phyloP scores from a whole-genome alignment of 2,888 invertebrate genomes.

The Dorcus hopei region DNA sequence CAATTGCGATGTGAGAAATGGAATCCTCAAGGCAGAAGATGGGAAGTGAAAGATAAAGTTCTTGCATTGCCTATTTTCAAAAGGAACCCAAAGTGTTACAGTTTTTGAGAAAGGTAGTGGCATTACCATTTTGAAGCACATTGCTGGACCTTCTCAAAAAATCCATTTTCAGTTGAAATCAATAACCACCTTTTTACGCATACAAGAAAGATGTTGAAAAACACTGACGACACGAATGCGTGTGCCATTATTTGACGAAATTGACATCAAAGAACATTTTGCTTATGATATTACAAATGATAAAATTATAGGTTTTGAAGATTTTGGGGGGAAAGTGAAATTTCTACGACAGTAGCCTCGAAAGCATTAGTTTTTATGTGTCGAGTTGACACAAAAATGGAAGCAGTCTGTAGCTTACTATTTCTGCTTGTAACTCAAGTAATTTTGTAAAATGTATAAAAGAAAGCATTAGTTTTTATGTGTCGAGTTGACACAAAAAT shows the following conservation, averaged over 20 bases:
- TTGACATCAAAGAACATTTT: slow-evolving; percentile 1
- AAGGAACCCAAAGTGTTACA: too few species aligned
- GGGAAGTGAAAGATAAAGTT: too few species aligned
- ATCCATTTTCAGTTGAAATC: slow-evolving; percentile 15
- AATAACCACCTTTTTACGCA: slow-evolving; percentile 20
- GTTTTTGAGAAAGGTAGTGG: too few species aligned
- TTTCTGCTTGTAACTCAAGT: too few species aligned
- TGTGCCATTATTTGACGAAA: slow-evolving; percentile 15
- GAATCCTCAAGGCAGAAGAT: too few species aligned
- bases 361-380: background rate
- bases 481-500: background rate
- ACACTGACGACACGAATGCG: slow-evolving; percentile 12
- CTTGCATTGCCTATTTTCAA: too few species aligned
- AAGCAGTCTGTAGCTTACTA: slow-evolving; percentile 2
- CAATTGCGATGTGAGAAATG: too few species aligned
- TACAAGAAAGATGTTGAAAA: background rate
- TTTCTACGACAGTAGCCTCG: background rate
- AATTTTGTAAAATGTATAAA: too few species aligned
- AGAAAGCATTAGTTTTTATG: background rate
- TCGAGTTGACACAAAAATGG: background rate
- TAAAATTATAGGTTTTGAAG: background rate
- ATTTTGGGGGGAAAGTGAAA: background rate
- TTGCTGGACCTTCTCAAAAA: too few species aligned
- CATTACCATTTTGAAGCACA: too few species aligned
- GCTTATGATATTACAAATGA: background rate